Conservation (phyloP, 53 echinoderm and acorn worm genomes). For the Apostichopus leukothele region DNA sequence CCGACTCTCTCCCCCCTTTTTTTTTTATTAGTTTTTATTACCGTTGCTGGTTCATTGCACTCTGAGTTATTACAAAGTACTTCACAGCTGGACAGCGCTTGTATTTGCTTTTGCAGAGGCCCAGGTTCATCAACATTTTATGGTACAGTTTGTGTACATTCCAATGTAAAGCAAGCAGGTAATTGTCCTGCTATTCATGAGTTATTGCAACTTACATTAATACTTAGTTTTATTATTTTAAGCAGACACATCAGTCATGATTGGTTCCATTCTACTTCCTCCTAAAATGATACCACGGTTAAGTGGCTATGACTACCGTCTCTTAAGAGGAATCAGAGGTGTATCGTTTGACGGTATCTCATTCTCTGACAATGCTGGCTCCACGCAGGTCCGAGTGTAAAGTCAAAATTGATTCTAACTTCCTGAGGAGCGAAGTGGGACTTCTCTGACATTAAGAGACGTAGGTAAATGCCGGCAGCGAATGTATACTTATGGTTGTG, state of each 20-base stretch:
- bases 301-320: no score
- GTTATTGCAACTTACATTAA: conserved; percentile 1
- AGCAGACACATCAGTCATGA: background rate
- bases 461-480: no score
- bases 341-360: no score
- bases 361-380: no score
- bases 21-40: background rate
- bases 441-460: no score
- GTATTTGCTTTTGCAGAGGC: conserved; percentile 16
- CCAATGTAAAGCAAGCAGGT: conserved; percentile 29
- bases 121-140: conserved; percentile 32
- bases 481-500: no score
- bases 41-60: conserved; percentile 17
- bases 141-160: conserved; percentile 30
- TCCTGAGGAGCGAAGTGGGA: no score
- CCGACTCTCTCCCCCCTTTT: background rate
- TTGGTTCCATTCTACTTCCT: background rate
- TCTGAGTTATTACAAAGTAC: conserved; percentile 8
- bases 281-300: no score
- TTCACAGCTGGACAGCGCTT: conserved; percentile 25
- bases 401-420: no score
- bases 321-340: no score
- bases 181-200: conserved; percentile 9
- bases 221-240: background rate
- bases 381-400: no score